These are phyloP conservation scores for Lycocerus yunnanus DNA, from an alignment of 2,888 invertebrate genomes.

Conservation along the genomic window DNA sequence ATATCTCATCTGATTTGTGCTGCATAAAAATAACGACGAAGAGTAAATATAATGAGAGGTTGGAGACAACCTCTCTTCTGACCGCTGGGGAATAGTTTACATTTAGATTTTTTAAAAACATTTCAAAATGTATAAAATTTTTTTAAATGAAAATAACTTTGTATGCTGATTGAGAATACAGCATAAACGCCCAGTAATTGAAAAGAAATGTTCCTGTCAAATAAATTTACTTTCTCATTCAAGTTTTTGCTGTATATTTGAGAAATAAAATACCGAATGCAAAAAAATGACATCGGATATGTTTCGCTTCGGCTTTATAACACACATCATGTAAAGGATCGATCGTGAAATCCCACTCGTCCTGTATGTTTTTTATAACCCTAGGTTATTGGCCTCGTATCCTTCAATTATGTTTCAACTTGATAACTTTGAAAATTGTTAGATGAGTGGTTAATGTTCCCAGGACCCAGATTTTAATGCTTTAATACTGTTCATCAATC, in stretches of 20 bases:
- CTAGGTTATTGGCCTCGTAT: neutral
- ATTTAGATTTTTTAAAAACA: neutral
- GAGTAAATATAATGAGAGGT: too few species aligned
- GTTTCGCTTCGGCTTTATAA: neutral
- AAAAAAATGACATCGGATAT: too few species aligned
- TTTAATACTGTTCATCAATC: neutral
- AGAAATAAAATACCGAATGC: too few species aligned
- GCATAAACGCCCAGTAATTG: neutral
- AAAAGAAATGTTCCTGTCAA: neutral
- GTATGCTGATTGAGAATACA: neutral
- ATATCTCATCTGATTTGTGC: neutral
- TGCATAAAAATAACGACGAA: neutral
- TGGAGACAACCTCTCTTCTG: neutral
- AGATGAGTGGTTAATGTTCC: neutral
- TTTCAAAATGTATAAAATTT: too few species aligned
- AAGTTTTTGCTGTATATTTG: neutral
- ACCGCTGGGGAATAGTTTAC: neutral
- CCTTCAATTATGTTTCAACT: neutral
- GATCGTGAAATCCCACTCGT: neutral
- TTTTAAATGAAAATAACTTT: neutral
- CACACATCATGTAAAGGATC: neutral
- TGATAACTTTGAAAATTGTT: neutral
- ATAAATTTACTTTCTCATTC: too few species aligned
- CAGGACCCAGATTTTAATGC: neutral
- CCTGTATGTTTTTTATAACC: neutral